A percentile compares a stretch with the other conserved stretches of the same genome.
These are phyloP conservation scores for Podargus strigoides DNA, from an alignment of 2,797 vertebrate genomes.

Conservation along the genomic window DNA sequence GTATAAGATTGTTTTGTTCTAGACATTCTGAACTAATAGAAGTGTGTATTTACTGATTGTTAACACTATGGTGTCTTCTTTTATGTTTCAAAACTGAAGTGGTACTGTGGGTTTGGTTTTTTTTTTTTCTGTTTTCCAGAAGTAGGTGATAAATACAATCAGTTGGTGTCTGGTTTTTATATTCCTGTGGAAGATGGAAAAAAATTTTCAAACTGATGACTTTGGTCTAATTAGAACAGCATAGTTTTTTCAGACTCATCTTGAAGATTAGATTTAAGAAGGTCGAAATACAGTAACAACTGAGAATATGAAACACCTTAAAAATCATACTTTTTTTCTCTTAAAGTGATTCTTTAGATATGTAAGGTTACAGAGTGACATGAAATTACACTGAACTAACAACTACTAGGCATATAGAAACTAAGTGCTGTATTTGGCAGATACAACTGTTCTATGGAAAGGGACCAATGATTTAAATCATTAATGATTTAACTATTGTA, in stretches of 20 bases:
- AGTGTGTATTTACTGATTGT: not conserved
- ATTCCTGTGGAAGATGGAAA: not conserved
- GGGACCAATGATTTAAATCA: too few species aligned
- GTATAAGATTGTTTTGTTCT: not conserved
- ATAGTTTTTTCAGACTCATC: not conserved
- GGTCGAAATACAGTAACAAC: not conserved
- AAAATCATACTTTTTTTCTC: too few species aligned
- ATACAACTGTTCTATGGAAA: not conserved
- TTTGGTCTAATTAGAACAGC: not conserved
- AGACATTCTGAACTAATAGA: not conserved
- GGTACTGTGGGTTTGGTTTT: not conserved
- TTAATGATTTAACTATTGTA: too few species aligned
- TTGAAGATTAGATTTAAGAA: not conserved
- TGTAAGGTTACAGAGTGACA: not conserved
- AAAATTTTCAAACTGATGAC: too few species aligned
- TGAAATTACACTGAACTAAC: not conserved
- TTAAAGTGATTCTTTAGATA: not conserved
- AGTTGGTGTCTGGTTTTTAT: not conserved
- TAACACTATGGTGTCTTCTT: not conserved
- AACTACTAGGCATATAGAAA: not conserved
- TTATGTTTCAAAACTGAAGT: not conserved
- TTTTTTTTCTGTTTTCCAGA: not conserved
- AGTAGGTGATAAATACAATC: not conserved
- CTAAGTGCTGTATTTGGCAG: not conserved
- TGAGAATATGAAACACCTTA: not conserved